A percentile compares a stretch with the other conserved stretches of the same genome.
Evolutionary conservation across 2,888 invertebrate genomes (phyloP).

Genomic region (Steinernema scapterisci): DNA sequence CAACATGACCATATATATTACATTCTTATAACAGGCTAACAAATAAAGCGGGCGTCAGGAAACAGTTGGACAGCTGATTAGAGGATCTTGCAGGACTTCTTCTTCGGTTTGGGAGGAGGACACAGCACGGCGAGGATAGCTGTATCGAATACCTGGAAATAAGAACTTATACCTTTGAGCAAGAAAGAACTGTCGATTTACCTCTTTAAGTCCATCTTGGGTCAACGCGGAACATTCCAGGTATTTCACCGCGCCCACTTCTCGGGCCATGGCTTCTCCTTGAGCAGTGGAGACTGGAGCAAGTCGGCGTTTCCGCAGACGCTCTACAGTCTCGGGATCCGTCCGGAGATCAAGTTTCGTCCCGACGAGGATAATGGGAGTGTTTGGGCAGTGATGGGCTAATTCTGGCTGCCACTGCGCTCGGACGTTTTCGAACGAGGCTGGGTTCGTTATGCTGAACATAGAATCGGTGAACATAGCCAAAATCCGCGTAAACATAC

Average conservation of each 20-base stretch:
- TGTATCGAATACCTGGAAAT: slow-evolving; percentile 97
- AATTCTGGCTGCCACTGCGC: slow-evolving; percentile 99
- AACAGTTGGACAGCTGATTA: no score
- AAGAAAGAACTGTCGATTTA: neutral
- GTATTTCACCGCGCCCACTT: slow-evolving; percentile 96
- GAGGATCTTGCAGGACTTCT: slow-evolving; percentile 69
- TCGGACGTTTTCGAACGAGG: no score
- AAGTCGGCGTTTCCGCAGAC: slow-evolving; percentile 94
- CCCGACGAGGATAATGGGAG: slow-evolving; percentile 93
- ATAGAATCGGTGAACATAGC: no score
- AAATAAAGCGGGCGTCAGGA: no score
- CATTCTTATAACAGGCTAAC: no score
- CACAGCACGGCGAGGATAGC: slow-evolving; percentile 96
- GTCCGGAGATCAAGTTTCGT: slow-evolving; percentile 96
- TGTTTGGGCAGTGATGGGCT: slow-evolving; percentile 97
- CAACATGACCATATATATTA: no score
- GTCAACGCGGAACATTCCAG: slow-evolving; percentile 98
- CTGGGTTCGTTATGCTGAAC: no score
- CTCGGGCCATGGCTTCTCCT: slow-evolving; percentile 93
- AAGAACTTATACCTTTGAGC: slow-evolving; percentile 74
- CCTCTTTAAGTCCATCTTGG: slow-evolving; percentile 72
- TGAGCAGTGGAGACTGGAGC: slow-evolving; percentile 85
- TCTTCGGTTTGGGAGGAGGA: slow-evolving; percentile 93
- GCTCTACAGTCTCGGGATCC: slow-evolving; percentile 92
- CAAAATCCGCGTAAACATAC: no score